These are phyloP conservation scores for Therioaphis trifolii DNA, from an alignment of 2,888 invertebrate genomes.

Conservation along the genomic window DNA sequence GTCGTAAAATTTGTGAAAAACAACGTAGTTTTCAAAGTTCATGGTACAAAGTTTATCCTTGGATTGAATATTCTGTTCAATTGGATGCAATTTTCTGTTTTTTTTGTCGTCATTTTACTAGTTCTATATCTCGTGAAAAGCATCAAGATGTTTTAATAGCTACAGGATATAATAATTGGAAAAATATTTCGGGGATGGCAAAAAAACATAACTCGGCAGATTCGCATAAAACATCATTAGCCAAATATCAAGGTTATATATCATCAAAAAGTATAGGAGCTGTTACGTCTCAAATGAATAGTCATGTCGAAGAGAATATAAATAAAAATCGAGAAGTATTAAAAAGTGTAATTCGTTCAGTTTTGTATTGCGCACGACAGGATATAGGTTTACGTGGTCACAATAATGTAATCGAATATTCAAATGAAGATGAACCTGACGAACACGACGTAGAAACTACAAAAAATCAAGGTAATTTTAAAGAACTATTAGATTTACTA, in stretches of 20 bases:
- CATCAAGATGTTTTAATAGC: no score
- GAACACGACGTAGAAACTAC: slow-evolving; percentile 7
- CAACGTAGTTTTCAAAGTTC: no score
- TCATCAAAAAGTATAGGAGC: background rate
- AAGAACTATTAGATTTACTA: background rate
- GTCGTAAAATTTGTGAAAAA: slow-evolving; percentile 19
- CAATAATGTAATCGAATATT: background rate
- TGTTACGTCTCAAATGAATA: background rate
- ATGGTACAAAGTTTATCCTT: no score
- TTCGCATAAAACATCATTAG: background rate
- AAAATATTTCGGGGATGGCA: slow-evolving; percentile 35
- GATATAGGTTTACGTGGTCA: background rate
- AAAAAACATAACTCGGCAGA: background rate
- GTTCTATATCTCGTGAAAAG: slow-evolving; percentile 33
- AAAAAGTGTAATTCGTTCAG: slow-evolving; percentile 25
- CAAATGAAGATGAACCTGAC: background rate
- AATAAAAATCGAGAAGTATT: slow-evolving; percentile 6
- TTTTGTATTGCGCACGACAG: slow-evolving; percentile 10
- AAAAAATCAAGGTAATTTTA: slow-evolving; percentile 25
- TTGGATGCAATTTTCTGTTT: slow-evolving; percentile 27
- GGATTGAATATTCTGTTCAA: no score
- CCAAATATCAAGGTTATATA: background rate
- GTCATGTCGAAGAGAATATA: slow-evolving; percentile 25
- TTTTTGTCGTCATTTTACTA: slow-evolving; percentile 39
- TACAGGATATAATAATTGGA: slow-evolving; percentile 4